Conservation (phyloP, 1,140 invertebrate species). For the Eupeodes corollae region DNA sequence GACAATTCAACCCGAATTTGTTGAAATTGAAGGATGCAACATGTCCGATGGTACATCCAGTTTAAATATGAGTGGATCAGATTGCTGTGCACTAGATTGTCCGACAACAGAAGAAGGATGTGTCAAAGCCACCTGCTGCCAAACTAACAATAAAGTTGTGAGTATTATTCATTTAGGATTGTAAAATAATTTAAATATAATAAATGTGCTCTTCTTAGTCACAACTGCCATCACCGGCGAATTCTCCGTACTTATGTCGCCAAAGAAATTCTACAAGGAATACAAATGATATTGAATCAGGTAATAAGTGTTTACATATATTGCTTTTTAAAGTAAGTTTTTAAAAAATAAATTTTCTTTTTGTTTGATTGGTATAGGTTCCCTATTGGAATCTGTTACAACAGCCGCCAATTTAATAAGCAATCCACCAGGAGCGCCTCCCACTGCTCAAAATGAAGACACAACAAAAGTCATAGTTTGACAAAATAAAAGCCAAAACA, state of each 20-base stretch:
- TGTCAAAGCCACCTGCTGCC: slow-evolving; percentile 72
- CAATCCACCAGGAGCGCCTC: background rate
- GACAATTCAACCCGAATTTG: slow-evolving; percentile 89
- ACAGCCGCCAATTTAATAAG: slow-evolving; percentile 10
- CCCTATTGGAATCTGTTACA: slow-evolving; percentile 19
- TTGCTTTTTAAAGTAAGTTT: background rate
- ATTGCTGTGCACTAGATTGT: slow-evolving; percentile 73
- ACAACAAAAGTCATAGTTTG: slow-evolving; percentile 2
- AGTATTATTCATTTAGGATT: background rate
- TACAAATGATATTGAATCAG: slow-evolving; percentile 31
- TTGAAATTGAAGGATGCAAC: slow-evolving; percentile 49
- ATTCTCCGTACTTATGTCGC: slow-evolving; percentile 65
- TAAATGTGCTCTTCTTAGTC: slow-evolving; percentile 41
- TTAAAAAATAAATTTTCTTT: background rate
- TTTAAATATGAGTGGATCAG: slow-evolving; percentile 38
- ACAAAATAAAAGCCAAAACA: slow-evolving; percentile 3
- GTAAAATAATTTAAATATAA: too few relatives aligned
- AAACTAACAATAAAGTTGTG: slow-evolving; percentile 36
- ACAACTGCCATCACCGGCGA: slow-evolving; percentile 59
- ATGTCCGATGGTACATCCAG: slow-evolving; percentile 34
- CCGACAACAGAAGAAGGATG: slow-evolving; percentile 73
- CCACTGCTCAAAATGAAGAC: background rate
- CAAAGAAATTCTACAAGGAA: slow-evolving; percentile 50
- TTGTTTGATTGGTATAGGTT: slow-evolving; percentile 5
- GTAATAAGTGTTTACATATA: slow-evolving; percentile 3